phyloP scores from a whole-genome alignment of 2,113 vertebrate species.

The Beaufortia kweichowensis region DNA sequence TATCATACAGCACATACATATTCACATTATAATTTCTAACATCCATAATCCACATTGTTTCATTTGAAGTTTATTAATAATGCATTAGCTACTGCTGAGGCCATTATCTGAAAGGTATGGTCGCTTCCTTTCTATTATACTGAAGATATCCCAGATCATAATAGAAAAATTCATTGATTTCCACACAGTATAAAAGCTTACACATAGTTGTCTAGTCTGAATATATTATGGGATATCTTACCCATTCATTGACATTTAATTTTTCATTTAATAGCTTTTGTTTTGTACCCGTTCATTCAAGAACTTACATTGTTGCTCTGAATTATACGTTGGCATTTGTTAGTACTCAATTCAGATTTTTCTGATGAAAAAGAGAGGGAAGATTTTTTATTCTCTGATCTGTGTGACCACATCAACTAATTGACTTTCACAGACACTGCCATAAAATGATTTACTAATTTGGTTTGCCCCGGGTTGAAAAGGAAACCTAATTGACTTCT shows the following conservation, averaged over 20 bases:
- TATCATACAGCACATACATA: neutral
- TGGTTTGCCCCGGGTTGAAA: slow-evolving; percentile 56
- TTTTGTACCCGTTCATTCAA: slow-evolving; percentile 50
- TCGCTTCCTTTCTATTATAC: neutral
- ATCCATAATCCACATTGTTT: neutral
- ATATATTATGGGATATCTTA: slow-evolving; percentile 33
- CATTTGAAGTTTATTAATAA: neutral
- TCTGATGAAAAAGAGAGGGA: slow-evolving; percentile 48
- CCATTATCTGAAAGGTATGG: neutral
- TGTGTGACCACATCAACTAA: slow-evolving; percentile 42
- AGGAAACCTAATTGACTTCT: slow-evolving; percentile 48
- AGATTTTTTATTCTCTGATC: slow-evolving; percentile 29
- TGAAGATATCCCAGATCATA: neutral
- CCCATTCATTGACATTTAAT: slow-evolving; percentile 39
- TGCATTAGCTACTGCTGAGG: slow-evolving; percentile 8
- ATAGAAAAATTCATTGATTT: neutral
- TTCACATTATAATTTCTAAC: slow-evolving; percentile 15
- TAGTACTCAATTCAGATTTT: slow-evolving; percentile 55
- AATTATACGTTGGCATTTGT: slow-evolving; percentile 62
- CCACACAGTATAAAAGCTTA: neutral
- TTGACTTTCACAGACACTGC: slow-evolving; percentile 55
- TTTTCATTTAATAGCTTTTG: slow-evolving; percentile 29
- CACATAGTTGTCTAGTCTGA: slow-evolving; percentile 30
- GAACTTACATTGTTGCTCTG: slow-evolving; percentile 57
- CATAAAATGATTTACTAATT: slow-evolving; percentile 57